Percentiles rank a stretch among this genome's conserved stretches.
phyloP scores from a whole-genome alignment of 2,888 invertebrate species.

The Aspidiotus destructor region DNA sequence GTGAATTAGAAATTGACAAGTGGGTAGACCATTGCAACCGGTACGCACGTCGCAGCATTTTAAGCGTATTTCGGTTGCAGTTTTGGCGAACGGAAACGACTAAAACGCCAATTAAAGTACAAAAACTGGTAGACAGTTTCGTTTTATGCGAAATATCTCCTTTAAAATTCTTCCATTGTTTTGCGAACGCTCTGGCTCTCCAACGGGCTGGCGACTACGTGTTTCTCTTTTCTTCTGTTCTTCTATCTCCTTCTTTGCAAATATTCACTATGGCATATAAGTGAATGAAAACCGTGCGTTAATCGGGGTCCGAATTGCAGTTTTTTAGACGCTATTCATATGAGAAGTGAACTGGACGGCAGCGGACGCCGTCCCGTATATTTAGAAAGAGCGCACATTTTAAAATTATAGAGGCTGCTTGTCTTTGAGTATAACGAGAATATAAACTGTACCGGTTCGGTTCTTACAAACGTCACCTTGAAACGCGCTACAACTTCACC shows the following conservation, averaged over 20 bases:
- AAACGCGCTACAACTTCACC: constrained; percentile 30
- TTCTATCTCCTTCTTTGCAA: not conserved
- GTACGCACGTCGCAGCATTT: no score
- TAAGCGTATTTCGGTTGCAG: not conserved
- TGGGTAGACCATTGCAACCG: no score
- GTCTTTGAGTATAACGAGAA: constrained; percentile 31
- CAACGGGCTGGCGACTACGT: not conserved
- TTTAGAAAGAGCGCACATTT: constrained; percentile 30
- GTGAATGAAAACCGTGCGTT: constrained; percentile 20
- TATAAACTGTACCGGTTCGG: constrained; percentile 31
- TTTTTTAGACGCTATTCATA: constrained; percentile 18
- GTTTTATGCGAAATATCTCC: constrained; percentile 22
- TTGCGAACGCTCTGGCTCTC: not conserved
- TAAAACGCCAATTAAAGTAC: constrained; percentile 20
- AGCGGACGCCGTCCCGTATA: constrained; percentile 13
- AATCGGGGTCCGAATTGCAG: not conserved
- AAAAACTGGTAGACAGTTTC: constrained; percentile 24
- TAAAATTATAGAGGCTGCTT: constrained; percentile 27
- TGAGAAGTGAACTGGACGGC: not conserved
- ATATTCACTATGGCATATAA: not conserved
- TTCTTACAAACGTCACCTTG: constrained; percentile 26
- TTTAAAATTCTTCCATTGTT: constrained; percentile 23
- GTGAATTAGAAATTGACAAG: no score
- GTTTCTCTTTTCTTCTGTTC: not conserved
- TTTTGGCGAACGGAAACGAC: not conserved